Evolutionary conservation across 2,797 vertebrate genomes (phyloP).

Genomic region (Crotalus adamanteus): DNA sequence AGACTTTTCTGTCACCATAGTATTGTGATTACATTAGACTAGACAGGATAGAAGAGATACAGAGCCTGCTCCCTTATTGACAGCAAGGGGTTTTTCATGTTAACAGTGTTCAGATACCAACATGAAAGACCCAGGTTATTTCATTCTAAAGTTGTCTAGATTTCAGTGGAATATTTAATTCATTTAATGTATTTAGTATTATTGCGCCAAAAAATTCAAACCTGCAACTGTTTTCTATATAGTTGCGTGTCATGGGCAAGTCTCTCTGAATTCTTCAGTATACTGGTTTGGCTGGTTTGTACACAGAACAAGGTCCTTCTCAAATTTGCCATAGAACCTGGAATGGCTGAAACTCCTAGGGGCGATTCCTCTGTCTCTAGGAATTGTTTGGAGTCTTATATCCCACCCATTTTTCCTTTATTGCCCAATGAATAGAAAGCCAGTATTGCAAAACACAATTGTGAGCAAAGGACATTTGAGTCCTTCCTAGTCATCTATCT

Average conservation of each 20-base stretch:
- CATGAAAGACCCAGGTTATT: neutral
- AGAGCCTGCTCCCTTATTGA: neutral
- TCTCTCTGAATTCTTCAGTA: accelerated
- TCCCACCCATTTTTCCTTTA: neutral
- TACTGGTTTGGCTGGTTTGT: neutral
- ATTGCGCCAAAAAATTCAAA: neutral
- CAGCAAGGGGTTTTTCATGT: neutral
- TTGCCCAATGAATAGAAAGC: neutral
- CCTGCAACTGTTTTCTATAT: neutral
- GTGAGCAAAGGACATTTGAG: neutral
- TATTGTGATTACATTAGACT: neutral
- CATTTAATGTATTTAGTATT: neutral
- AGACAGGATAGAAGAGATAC: neutral
- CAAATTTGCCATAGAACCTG: neutral
- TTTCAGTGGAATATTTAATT: neutral
- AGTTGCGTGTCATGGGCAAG: neutral
- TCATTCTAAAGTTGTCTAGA: neutral
- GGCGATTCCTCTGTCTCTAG: neutral
- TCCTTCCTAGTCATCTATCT: slow-evolving; percentile 21
- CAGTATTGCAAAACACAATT: accelerated
- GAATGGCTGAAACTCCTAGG: neutral
- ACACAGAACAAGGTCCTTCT: neutral
- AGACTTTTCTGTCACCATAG: neutral
- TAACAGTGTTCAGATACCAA: neutral
- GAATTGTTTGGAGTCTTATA: neutral